phyloP scores from a whole-genome alignment of 2,888 invertebrate genomes.

The Amphiduros pacificus region DNA sequence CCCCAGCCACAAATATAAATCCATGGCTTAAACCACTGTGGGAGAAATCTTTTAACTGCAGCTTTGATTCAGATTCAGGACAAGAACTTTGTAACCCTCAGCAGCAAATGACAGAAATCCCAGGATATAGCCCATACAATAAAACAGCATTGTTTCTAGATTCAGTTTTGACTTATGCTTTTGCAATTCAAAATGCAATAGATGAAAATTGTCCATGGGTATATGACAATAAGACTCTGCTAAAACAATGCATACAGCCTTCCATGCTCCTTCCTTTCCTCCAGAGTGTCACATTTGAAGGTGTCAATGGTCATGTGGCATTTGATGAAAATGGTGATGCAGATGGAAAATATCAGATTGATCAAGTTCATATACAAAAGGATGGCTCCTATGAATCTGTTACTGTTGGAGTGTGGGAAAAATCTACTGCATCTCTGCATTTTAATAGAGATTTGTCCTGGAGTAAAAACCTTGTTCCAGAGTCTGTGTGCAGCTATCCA shows the following conservation, averaged over 20 bases:
- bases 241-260: conserved; percentile 18
- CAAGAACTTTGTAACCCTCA: too few relatives aligned
- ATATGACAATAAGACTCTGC: background rate
- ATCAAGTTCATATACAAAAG: conserved; percentile 17
- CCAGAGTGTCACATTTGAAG: conserved; percentile 21
- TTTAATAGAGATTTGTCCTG: conserved; percentile 6
- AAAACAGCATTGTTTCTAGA: conserved; percentile 30
- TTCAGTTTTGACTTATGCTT: conserved; percentile 30
- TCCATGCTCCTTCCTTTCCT: conserved; percentile 13
- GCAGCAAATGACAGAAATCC: too few relatives aligned
- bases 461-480: conserved; percentile 15
- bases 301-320: conserved; percentile 21
- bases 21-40: conserved; percentile 34
- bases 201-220: conserved; percentile 18
- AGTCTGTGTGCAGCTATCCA: conserved; percentile 31
- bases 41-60: conserved; percentile 22
- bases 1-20: conserved; percentile 21
- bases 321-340: conserved; percentile 30
- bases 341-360: conserved; percentile 23
- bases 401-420: conserved; percentile 28
- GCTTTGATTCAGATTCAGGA: too few relatives aligned
- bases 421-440: background rate
- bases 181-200: conserved; percentile 23
- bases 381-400: conserved; percentile 1
- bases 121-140: conserved; percentile 23